Evolutionary conservation across 2,113 vertebrate genomes (phyloP).

Genomic region (Campylorhamphus procurvoides): DNA sequence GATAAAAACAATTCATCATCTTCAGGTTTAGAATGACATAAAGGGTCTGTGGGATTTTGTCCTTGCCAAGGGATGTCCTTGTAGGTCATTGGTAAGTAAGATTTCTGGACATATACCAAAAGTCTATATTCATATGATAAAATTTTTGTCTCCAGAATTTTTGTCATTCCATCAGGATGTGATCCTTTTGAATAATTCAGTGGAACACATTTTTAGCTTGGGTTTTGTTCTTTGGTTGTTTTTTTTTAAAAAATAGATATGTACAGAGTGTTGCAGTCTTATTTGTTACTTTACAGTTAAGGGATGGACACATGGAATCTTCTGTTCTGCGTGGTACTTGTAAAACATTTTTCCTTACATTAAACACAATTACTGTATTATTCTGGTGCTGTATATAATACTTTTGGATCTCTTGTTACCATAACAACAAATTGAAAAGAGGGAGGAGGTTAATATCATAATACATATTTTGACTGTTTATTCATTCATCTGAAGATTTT

Average conservation of each 20-base stretch:
- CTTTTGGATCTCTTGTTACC: not conserved
- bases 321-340: not conserved
- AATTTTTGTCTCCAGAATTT: not conserved
- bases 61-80: not conserved
- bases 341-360: not conserved
- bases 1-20: not conserved
- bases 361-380: not conserved
- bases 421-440: constrained; percentile 22
- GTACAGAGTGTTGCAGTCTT: not conserved
- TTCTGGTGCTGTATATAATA: not conserved
- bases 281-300: not conserved
- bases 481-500: not conserved
- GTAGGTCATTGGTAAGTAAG: not conserved
- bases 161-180: not conserved
- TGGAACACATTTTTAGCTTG: not conserved
- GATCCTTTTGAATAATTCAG: not conserved
- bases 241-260: not conserved
- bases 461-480: not conserved
- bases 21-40: not conserved
- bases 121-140: not conserved
- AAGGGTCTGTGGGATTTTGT: not conserved
- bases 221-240: fast-evolving
- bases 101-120: not conserved
- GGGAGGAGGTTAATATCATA: not conserved
- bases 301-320: not conserved